Conservation (phyloP, 2,797 vertebrate genomes). For the Valencia hispanica region DNA sequence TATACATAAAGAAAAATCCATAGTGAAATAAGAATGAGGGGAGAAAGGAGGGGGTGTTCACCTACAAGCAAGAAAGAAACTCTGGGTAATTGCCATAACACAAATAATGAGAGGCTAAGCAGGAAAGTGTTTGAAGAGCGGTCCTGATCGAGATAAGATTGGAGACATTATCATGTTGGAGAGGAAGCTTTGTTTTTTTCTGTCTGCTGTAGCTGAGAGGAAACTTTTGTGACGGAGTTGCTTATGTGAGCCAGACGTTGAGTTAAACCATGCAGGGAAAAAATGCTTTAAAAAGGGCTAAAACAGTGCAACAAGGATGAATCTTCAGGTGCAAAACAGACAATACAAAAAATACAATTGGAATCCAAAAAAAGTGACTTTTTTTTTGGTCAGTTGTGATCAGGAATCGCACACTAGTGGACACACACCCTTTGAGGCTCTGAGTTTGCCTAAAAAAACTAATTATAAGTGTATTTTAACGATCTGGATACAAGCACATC, state of each 20-base stretch:
- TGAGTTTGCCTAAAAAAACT: background rate
- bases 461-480: background rate
- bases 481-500: background rate
- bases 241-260: conserved; percentile 49
- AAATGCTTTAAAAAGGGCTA: conserved; percentile 18
- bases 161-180: conserved; percentile 70
- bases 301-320: conserved; percentile 38
- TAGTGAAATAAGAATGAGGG: conserved; percentile 44
- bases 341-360: conserved; percentile 15
- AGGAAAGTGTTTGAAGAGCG: conserved; percentile 78
- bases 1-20: conserved; percentile 49
- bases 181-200: conserved; percentile 60
- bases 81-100: conserved; percentile 76
- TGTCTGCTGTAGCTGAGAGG: conserved; percentile 67
- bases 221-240: conserved; percentile 63
- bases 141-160: conserved; percentile 81
- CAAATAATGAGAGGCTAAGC: conserved; percentile 76
- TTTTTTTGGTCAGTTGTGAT: background rate
- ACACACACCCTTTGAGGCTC: background rate
- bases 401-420: background rate
- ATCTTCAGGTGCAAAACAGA: conserved; percentile 15
- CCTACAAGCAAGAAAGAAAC: conserved; percentile 75
- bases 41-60: conserved; percentile 52
- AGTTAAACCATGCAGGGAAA: conserved; percentile 54
- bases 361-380: conserved; percentile 3